Conservation (phyloP, 2,797 vertebrate genomes). For the Pelodytes ibericus region DNA sequence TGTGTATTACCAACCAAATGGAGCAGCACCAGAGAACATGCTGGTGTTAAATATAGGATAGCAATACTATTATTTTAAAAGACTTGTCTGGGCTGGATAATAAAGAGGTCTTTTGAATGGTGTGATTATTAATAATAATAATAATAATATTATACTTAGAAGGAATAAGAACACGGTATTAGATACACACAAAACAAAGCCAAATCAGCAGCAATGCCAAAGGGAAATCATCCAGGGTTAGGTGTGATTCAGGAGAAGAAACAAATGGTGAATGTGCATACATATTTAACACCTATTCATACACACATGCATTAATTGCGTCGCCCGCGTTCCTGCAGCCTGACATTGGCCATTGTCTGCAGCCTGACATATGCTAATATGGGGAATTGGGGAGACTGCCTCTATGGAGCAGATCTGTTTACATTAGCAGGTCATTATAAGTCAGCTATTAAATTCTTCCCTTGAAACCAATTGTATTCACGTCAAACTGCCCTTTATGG, state of each 20-base stretch:
- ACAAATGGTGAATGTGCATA: slow-evolving; percentile 27
- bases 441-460: slow-evolving; percentile 45
- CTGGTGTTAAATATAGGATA: too few species aligned
- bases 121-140: too few species aligned
- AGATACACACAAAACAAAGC: too few species aligned
- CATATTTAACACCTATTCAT: slow-evolving; percentile 41
- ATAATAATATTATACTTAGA: too few species aligned
- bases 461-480: slow-evolving; percentile 40
- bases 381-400: background rate
- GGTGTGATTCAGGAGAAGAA: background rate
- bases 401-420: slow-evolving; percentile 37
- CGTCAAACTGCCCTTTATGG: slow-evolving; percentile 29
- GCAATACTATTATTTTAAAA: too few species aligned
- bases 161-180: too few species aligned
- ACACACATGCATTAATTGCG: slow-evolving; percentile 30
- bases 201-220: background rate
- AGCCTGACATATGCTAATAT: slow-evolving; percentile 15
- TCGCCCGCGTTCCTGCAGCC: background rate
- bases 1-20: too few species aligned
- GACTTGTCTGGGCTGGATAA: too few species aligned
- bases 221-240: background rate
- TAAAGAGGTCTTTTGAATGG: too few species aligned
- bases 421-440: slow-evolving; percentile 36
- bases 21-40: too few species aligned
- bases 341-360: slow-evolving; percentile 19